These are phyloP conservation scores for Callospermophilus lateralis DNA, from an alignment of 2,113 vertebrate genomes.

Conservation along the genomic window DNA sequence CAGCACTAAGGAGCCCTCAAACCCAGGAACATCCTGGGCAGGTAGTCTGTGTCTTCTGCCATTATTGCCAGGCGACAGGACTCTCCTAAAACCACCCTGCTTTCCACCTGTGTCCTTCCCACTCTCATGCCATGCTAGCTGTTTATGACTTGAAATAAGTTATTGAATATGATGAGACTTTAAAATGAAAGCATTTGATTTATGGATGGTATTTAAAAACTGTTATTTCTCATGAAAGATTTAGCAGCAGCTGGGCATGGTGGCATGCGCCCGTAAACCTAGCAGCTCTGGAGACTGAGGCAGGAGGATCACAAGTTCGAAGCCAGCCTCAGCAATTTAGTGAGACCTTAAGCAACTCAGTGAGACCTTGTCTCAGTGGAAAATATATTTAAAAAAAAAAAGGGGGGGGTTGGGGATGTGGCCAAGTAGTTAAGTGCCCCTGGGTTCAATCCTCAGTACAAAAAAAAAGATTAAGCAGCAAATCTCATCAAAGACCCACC, in stretches of 20 bases:
- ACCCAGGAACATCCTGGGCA: not conserved
- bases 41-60: not conserved
- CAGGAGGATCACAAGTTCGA: not conserved
- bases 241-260: not conserved
- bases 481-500: not conserved
- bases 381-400: not conserved
- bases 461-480: not conserved
- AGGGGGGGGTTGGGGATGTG: not conserved
- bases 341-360: not conserved
- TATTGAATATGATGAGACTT: not conserved
- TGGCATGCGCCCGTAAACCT: not conserved
- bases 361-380: not conserved
- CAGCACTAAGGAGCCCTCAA: not conserved
- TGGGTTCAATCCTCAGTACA: not conserved
- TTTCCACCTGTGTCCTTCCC: not conserved
- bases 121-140: not conserved
- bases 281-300: not conserved
- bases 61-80: not conserved
- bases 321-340: not conserved
- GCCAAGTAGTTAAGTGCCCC: not conserved
- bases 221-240: not conserved
- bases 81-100: not conserved
- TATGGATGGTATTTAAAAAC: not conserved
- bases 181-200: constrained; percentile 10
- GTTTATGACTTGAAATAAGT: not conserved